Conservation (phyloP, 2,888 invertebrate genomes). For the Spisula subtruncata region DNA sequence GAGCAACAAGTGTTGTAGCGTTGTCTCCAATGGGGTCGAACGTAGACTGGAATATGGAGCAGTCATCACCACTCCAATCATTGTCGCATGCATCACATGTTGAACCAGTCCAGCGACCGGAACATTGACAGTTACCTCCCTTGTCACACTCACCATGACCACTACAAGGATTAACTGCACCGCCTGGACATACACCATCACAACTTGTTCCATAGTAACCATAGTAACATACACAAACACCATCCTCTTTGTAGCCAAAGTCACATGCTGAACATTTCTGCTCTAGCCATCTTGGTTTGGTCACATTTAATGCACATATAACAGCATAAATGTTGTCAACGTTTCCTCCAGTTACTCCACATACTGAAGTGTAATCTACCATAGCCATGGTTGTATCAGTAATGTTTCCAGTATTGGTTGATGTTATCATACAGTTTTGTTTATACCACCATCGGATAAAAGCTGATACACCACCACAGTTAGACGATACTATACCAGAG, state of each 20-base stretch:
- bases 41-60: conserved; percentile 67
- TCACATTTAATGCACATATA: conserved; percentile 66
- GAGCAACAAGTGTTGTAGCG: conserved; percentile 69
- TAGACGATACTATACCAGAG: conserved; percentile 50
- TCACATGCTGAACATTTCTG: conserved; percentile 72
- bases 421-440: conserved; percentile 70
- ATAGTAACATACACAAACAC: conserved; percentile 74
- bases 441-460: conserved; percentile 71
- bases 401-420: conserved; percentile 66
- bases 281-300: conserved; percentile 73
- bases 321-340: conserved; percentile 50
- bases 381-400: conserved; percentile 70
- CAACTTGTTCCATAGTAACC: conserved; percentile 79
- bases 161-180: conserved; percentile 74
- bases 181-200: conserved; percentile 75
- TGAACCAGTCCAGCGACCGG: conserved; percentile 72
- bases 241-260: conserved; percentile 70
- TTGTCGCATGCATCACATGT: conserved; percentile 73
- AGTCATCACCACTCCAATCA: conserved; percentile 77
- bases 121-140: conserved; percentile 76
- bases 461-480: conserved; percentile 65
- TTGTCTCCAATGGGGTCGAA: conserved; percentile 55
- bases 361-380: conserved; percentile 71
- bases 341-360: conserved; percentile 63
- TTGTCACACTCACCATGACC: conserved; percentile 74